These are phyloP conservation scores for Sebastes oblongus DNA, from an alignment of 2,797 vertebrate species.

Conservation along the genomic window DNA sequence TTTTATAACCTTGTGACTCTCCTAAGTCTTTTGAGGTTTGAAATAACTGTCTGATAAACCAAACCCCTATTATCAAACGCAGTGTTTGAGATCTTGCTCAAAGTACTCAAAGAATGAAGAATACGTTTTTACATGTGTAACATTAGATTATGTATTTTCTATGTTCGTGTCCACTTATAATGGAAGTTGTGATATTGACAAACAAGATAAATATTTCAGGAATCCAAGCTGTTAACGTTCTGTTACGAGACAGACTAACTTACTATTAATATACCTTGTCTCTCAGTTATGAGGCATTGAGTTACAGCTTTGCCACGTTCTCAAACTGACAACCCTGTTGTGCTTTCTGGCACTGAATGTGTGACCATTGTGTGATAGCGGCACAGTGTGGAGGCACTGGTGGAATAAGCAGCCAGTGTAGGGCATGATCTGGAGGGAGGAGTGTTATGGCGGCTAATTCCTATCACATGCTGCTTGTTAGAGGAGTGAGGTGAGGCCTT, in stretches of 20 bases:
- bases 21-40: neutral
- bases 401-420: conserved; percentile 6
- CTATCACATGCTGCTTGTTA: conserved; percentile 81
- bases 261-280: neutral
- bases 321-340: neutral
- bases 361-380: conserved; percentile 10
- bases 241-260: neutral
- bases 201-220: neutral
- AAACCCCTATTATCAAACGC: neutral
- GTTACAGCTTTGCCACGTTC: neutral
- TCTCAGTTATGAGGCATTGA: neutral
- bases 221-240: neutral
- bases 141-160: neutral
- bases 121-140: neutral
- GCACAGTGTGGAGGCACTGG: conserved; percentile 14
- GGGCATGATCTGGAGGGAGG: conserved; percentile 18
- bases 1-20: too few relatives aligned
- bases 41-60: neutral
- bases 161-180: neutral
- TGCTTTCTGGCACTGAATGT: neutral
- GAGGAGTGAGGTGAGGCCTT: conserved; percentile 38
- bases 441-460: conserved; percentile 67
- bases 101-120: neutral
- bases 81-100: too few relatives aligned
- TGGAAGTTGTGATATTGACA: neutral